These are phyloP conservation scores for Lepus timidus DNA, from an alignment of 2,113 vertebrate genomes.

Conservation along the genomic window DNA sequence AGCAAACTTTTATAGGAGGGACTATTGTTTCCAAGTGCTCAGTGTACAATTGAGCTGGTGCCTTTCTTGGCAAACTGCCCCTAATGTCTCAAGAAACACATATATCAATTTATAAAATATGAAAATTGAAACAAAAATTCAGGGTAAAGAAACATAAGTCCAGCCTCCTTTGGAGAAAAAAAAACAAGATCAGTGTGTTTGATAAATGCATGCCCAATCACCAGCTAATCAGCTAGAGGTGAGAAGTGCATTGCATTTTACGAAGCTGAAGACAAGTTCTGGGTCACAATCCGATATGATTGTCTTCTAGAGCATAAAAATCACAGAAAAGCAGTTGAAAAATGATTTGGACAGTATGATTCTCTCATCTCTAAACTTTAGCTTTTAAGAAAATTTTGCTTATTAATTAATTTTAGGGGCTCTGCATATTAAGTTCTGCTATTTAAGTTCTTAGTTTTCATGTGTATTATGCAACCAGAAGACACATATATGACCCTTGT, in stretches of 20 bases:
- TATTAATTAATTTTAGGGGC: background rate
- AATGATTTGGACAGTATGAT: background rate
- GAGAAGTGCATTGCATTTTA: background rate
- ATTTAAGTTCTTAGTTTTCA: background rate
- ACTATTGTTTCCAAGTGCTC: background rate
- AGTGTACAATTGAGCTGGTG: background rate
- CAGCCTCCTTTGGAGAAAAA: conserved; percentile 39
- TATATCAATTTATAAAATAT: conserved; percentile 15
- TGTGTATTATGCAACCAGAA: background rate
- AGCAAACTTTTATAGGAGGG: background rate
- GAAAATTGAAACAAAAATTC: conserved; percentile 51
- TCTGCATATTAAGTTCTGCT: conserved; percentile 18
- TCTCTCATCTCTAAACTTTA: background rate
- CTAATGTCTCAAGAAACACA: conserved; percentile 30
- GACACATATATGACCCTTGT: background rate
- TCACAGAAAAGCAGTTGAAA: background rate
- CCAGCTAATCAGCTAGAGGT: conserved; percentile 12
- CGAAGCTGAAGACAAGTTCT: background rate
- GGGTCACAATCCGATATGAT: background rate
- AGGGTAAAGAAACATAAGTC: conserved; percentile 10
- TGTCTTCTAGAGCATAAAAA: conserved; percentile 22
- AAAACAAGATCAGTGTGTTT: conserved; percentile 24
- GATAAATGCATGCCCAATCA: conserved; percentile 17
- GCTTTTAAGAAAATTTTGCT: background rate
- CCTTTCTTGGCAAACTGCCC: conserved; percentile 2